Percentiles rank a stretch among this genome's conserved stretches.
These are phyloP conservation scores for Oligia strigilis DNA, from an alignment of 2,888 invertebrate species.

Conservation along the genomic window DNA sequence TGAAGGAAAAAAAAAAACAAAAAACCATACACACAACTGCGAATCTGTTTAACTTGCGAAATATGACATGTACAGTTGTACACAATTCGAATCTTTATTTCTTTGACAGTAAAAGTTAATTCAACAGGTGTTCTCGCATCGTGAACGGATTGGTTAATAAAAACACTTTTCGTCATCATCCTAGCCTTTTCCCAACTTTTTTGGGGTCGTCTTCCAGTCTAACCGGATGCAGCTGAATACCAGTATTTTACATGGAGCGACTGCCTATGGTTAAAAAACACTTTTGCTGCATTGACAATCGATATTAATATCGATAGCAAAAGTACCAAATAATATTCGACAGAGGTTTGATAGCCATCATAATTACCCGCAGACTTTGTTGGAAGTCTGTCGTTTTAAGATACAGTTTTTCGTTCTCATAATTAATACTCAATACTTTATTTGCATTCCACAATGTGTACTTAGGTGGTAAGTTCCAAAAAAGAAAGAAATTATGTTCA, in stretches of 20 bases:
- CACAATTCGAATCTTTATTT: conserved; percentile 60
- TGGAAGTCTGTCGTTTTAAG: conserved; percentile 53
- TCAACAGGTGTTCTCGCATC: conserved; percentile 48
- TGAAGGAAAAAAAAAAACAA: conserved; percentile 31
- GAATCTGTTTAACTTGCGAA: conserved; percentile 54
- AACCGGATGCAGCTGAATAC: too few species aligned
- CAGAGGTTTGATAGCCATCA: conserved; percentile 57
- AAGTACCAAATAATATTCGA: conserved; percentile 62
- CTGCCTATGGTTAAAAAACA: conserved; percentile 34
- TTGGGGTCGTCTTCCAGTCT: too few species aligned
- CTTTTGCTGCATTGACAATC: conserved; percentile 52
- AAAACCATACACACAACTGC: conserved; percentile 67
- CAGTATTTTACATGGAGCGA: too few species aligned
- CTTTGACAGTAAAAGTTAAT: conserved; percentile 40
- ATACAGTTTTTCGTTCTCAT: too few species aligned
- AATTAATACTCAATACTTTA: too few species aligned
- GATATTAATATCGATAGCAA: conserved; percentile 62
- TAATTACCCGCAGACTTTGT: conserved; percentile 55
- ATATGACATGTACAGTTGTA: conserved; percentile 43
- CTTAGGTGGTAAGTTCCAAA: too few species aligned
- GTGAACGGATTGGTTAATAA: conserved; percentile 28
- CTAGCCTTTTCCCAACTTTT: too few species aligned
- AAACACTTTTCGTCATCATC: too few species aligned
- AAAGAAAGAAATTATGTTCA: too few species aligned
- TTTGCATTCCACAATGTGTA: too few species aligned